Base-by-base conservation (phyloP, 2,797 vertebrate species). In the Megalops cyprinoides region DNA sequence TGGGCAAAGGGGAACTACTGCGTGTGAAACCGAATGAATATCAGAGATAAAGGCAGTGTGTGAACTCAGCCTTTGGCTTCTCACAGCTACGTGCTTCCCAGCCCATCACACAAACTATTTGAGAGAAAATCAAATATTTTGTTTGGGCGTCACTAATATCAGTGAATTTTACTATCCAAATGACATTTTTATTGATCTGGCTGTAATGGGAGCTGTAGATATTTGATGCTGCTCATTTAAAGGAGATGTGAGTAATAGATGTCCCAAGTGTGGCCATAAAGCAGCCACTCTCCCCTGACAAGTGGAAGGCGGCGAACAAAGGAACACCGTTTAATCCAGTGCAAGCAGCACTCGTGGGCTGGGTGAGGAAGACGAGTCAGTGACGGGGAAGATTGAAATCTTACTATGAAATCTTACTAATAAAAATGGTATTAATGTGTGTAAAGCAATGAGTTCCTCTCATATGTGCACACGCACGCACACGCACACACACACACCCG, bases 181-280 rank as follows among this genome's bases (percentile, higher is more conserved):
- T 95, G 94, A 94, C 92, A 92, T 95, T 96, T 96, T 96, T 96
- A 96, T 96, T 96, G 95, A 95, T 95, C 89, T 90, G 90, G 90
- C 93, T 93, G 96, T 97, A 98, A 98, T 97, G 96, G 96, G 91
- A 92, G 94, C 92, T 94, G 94, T 95, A 96, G 96, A 97, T 97
- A 99, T 98, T 97, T 97, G 96, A 98, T 97, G 96, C 94, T 92
- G 91, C 95, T 97, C 96, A 96, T 97, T 97, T 97, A 95, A 97
- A 97, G 95, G 94, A 97, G 96, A 95, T 96, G 96, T 97, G 97
- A 98, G 95, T 97, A 97, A 98, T 97, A 96, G 96, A 97, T 91
- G 94, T 95, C 94, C 94, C 95, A 95, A 93, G 92, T 90, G 93
- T 95, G 95, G 95, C 96, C 90, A 95, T 98, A 98, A 98, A 98